Conservation (phyloP, 2,113 vertebrate genomes). For the Alouatta palliata region DNA sequence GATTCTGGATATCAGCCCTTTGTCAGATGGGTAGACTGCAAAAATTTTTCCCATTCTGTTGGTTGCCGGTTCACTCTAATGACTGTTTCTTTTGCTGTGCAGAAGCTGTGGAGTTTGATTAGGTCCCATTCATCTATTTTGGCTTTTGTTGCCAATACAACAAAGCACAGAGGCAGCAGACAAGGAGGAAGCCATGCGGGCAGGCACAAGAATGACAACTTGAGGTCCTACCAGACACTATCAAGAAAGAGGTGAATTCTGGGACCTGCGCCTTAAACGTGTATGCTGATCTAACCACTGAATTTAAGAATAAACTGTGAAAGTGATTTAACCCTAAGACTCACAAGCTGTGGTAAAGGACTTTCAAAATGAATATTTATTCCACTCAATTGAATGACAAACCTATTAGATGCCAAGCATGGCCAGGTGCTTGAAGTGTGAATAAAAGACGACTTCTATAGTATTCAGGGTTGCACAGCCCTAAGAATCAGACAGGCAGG, state of each 20-base stretch:
- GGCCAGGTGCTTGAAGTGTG: neutral
- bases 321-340: neutral
- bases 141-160: too few species aligned
- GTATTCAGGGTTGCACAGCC: neutral
- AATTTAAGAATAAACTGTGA: neutral
- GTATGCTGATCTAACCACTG: neutral
- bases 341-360: neutral
- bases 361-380: neutral
- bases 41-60: too few species aligned
- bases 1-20: too few species aligned
- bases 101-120: too few species aligned
- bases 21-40: too few species aligned
- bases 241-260: neutral
- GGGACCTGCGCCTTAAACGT: neutral
- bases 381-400: neutral
- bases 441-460: neutral
- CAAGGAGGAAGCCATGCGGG: fast-evolving
- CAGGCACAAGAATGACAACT: neutral
- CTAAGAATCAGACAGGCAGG: neutral
- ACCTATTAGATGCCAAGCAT: too few species aligned
- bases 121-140: too few species aligned
- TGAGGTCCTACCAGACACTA: neutral
- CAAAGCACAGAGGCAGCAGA: neutral
- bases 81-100: too few species aligned
- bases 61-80: too few species aligned